Conservation (phyloP, 2,888 invertebrate genomes). For the Terebella lapidaria region DNA sequence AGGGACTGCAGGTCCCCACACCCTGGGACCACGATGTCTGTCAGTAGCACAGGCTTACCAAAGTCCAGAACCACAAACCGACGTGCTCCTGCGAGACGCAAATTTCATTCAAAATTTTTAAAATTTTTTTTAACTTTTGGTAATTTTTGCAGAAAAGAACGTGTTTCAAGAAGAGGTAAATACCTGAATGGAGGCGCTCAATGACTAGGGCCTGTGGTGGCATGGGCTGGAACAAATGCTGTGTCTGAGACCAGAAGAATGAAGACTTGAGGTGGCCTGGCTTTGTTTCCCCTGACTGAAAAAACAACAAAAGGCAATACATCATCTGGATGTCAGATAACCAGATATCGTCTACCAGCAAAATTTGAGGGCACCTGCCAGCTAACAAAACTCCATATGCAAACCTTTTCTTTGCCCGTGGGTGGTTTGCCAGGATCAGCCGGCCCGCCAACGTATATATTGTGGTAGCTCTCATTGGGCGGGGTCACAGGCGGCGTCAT, state of each 20-base stretch:
- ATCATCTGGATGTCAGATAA: no score
- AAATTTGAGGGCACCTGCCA: no score
- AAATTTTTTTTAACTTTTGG: neutral
- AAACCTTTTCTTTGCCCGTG: slow-evolving; percentile 3
- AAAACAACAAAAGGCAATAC: no score
- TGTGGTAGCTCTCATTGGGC: slow-evolving; percentile 27
- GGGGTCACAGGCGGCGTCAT: slow-evolving; percentile 49
- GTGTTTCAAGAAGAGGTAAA: neutral
- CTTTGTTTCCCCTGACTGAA: neutral
- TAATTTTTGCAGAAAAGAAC: no score
- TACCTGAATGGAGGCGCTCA: slow-evolving; percentile 82
- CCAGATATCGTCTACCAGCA: no score
- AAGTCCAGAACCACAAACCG: slow-evolving; percentile 88
- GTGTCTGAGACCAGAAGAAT: slow-evolving; percentile 33
- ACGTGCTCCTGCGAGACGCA: slow-evolving; percentile 67
- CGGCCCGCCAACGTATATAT: slow-evolving; percentile 2
- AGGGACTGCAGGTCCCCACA: slow-evolving; percentile 65
- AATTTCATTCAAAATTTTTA: slow-evolving; percentile 12
- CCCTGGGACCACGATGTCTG: slow-evolving; percentile 65
- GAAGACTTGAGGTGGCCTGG: neutral
- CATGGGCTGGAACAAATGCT: slow-evolving; percentile 72
- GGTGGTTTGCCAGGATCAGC: slow-evolving; percentile 8
- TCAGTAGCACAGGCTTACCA: slow-evolving; percentile 77
- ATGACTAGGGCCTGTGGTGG: slow-evolving; percentile 73
- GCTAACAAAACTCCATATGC: no score